Evolutionary conservation across 53 echinoderm and acorn worm species (phyloP).

Genomic region (Actinopyga echinites): DNA sequence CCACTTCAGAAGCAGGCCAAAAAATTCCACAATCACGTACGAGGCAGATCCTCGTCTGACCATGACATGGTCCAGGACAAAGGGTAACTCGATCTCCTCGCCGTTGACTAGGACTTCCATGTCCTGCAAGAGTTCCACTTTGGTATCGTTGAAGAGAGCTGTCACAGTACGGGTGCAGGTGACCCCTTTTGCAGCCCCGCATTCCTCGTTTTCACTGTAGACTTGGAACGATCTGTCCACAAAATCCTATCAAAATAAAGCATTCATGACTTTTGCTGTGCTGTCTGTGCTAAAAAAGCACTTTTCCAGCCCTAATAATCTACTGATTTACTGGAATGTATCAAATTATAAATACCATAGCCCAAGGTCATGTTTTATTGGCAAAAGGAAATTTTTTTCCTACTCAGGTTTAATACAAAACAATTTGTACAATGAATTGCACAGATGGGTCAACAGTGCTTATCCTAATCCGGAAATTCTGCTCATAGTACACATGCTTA

Average conservation of each 20-base stretch:
- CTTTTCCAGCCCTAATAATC: background rate
- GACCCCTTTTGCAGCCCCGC: constrained; percentile 66
- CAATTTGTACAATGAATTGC: too few relatives aligned
- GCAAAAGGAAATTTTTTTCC: too few relatives aligned
- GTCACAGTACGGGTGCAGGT: constrained; percentile 77
- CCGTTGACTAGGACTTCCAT: constrained; percentile 64
- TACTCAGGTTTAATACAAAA: too few relatives aligned
- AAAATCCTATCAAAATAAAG: constrained; percentile 57
- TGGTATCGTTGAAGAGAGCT: constrained; percentile 61
- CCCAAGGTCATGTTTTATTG: too few relatives aligned
- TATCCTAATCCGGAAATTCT: too few relatives aligned
- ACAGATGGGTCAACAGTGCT: too few relatives aligned
- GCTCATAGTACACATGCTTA: too few relatives aligned
- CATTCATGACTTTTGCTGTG: background rate
- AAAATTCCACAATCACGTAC: constrained; percentile 72
- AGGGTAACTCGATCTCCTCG: constrained; percentile 56
- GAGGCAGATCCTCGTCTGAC: constrained; percentile 73
- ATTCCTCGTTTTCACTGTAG: constrained; percentile 65
- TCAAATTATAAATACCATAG: too few relatives aligned
- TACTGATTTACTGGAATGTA: too few relatives aligned
- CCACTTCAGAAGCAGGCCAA: constrained; percentile 81
- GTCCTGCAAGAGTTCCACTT: constrained; percentile 66
- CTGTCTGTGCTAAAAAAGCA: background rate
- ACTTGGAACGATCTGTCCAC: constrained; percentile 58
- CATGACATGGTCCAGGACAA: constrained; percentile 65